Evolutionary conservation across 2,888 invertebrate species (phyloP).

Genomic region (Neuroscelio doddi): DNA sequence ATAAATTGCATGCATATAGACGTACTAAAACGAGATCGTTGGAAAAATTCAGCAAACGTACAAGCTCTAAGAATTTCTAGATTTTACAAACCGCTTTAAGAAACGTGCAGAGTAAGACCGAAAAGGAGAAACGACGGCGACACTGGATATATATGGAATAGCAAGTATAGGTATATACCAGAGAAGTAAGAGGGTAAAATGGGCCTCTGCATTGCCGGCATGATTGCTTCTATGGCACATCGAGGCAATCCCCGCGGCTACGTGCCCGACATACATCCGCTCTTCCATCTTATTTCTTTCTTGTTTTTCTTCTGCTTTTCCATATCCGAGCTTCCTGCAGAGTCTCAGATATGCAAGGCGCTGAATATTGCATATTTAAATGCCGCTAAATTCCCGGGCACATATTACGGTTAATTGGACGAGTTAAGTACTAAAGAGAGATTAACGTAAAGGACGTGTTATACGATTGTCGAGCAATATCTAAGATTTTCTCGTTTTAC

Average conservation of each 20-base stretch:
- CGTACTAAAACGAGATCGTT: not conserved
- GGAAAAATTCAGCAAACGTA: constrained; percentile 31
- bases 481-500: constrained; percentile 27
- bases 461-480: constrained; percentile 32
- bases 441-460: constrained; percentile 50
- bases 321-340: constrained; percentile 35
- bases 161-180: constrained; percentile 55
- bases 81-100: constrained; percentile 52
- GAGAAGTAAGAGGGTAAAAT: constrained; percentile 68
- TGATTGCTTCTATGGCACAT: constrained; percentile 72
- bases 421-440: constrained; percentile 48
- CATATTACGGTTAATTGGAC: constrained; percentile 62
- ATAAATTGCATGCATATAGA: no score
- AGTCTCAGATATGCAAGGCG: constrained; percentile 63
- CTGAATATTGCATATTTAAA: constrained; percentile 62
- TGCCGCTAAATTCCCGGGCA: constrained; percentile 55
- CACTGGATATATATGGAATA: constrained; percentile 37
- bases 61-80: constrained; percentile 47
- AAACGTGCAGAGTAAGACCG: constrained; percentile 39
- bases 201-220: constrained; percentile 69
- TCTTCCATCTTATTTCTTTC: constrained; percentile 51
- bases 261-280: constrained; percentile 72
- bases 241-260: constrained; percentile 72
- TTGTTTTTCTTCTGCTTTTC: constrained; percentile 48
- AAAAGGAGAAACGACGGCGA: constrained; percentile 44